Evolutionary conservation across 1,140 invertebrate species (phyloP), one percentile per base, ranked within the genome.

Genomic region (Drosophila pectinifera): DNA sequence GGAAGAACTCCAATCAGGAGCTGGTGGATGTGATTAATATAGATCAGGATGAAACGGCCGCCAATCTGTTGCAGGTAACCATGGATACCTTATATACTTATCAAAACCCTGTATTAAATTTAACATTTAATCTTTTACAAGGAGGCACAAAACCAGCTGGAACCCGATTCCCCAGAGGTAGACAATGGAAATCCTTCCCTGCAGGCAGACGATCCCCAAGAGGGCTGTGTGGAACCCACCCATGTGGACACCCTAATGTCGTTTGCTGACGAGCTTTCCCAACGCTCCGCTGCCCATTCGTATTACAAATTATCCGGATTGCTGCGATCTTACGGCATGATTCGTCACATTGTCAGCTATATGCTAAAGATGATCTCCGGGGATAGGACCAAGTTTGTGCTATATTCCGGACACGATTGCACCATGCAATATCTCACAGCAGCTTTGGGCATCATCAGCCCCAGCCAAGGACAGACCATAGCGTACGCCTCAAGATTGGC

Each of bases 391-490:
- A 96, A 96, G 83, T 94, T 98, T 59, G 95, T 97, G 7, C 73
- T 98, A 0, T 99, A 98, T 91, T 98, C 97, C 0, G 97, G 97
- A 0, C 98, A 99, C 86, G 97, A 98, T 91, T 96, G 96, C 79
- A 98, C 97, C 0, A 78, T 98, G 20, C 96, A 97, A 77, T 96
- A 97, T 77, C 92, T 99, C 4, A 94, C 96, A 3, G 94, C 95
- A 5, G 96, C 97, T 1, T 88, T 99, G 20, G 97, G 97, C 0
- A 93, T 96, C 31, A 91, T 91, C 14, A 93, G 18, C 36, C 31
- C 92, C 13, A 56, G 41, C 0, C 64, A 88, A 4, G 93, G 94
- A 16, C 92, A 93, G 63, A 93, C 94, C 36, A 93, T 94, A 75
- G 94, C 95, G 34, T 98, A 97, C 93, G 97, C 97, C 2, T 96